These are phyloP conservation scores for Thripadectes ignobilis DNA, from an alignment of 2,797 vertebrate species.

Conservation along the genomic window DNA sequence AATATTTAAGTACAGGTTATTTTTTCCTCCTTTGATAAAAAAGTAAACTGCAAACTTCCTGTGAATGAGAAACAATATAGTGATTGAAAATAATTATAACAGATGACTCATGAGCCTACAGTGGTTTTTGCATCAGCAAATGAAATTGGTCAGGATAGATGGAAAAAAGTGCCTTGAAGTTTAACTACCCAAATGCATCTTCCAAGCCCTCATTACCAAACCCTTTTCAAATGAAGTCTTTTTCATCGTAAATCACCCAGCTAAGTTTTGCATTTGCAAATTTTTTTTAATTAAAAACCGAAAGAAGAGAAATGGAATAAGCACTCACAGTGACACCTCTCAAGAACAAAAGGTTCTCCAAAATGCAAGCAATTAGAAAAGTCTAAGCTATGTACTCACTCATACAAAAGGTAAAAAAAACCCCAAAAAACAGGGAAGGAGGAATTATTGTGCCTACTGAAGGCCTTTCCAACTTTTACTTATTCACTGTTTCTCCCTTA, in stretches of 20 bases:
- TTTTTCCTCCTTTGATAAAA: conserved; percentile 5
- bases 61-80: conserved; percentile 22
- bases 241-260: neutral
- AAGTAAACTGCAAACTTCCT: conserved; percentile 6
- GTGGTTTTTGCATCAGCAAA: conserved; percentile 18
- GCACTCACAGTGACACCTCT: neutral
- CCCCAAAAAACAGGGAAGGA: neutral
- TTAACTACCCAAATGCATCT: conserved; percentile 1
- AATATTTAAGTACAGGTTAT: neutral
- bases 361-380: neutral
- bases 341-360: neutral
- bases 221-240: conserved; percentile 18
- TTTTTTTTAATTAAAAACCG: conserved; percentile 40
- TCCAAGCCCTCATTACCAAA: neutral
- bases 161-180: neutral
- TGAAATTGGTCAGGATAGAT: conserved; percentile 13
- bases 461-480: neutral
- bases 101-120: conserved; percentile 35
- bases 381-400: neutral
- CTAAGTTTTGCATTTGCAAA: neutral
- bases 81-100: conserved; percentile 48
- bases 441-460: neutral
- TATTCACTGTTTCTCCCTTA: neutral
- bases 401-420: neutral
- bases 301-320: conserved; percentile 1